Percentiles rank a stretch among this genome's conserved stretches.
phyloP scores from a whole-genome alignment of 2,888 invertebrate species.

The Dasysyrphus tricinctus region DNA sequence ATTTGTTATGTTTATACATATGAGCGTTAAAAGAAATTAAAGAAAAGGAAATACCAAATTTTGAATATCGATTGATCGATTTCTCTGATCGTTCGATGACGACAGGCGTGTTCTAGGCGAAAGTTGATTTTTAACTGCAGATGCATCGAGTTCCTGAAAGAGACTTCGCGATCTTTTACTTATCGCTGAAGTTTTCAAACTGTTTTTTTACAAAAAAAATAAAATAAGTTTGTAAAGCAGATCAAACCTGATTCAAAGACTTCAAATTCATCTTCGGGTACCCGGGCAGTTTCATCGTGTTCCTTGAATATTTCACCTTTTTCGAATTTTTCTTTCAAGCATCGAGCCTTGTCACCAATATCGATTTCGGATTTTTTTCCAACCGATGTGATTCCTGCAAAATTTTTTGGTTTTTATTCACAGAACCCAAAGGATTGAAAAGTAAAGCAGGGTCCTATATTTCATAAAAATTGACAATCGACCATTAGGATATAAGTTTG shows the following conservation, averaged over 20 bases:
- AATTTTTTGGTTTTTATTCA: neutral
- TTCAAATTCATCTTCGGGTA: slow-evolving; percentile 87
- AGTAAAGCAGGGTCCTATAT: neutral
- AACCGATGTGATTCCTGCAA: slow-evolving; percentile 84
- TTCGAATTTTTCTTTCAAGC: slow-evolving; percentile 92
- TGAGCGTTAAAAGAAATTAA: too few species aligned
- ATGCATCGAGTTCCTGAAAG: slow-evolving; percentile 93
- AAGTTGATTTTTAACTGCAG: slow-evolving; percentile 80
- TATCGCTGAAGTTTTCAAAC: slow-evolving; percentile 86
- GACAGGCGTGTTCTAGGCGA: slow-evolving; percentile 50
- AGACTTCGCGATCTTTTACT: slow-evolving; percentile 94
- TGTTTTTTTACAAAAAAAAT: neutral
- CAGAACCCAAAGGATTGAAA: neutral
- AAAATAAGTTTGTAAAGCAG: neutral
- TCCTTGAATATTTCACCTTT: slow-evolving; percentile 90
- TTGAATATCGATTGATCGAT: slow-evolving; percentile 63
- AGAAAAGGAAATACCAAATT: slow-evolving; percentile 42
- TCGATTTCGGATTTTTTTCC: slow-evolving; percentile 85
- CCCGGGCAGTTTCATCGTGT: slow-evolving; percentile 84
- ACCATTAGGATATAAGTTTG: too few species aligned
- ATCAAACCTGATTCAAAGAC: slow-evolving; percentile 90
- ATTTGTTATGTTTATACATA: too few species aligned
- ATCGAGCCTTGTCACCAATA: slow-evolving; percentile 86
- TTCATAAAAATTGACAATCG: neutral
- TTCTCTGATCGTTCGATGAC: slow-evolving; percentile 73